Evolutionary conservation across 2,797 vertebrate genomes (phyloP).

Genomic region (Danio albolineatus): DNA sequence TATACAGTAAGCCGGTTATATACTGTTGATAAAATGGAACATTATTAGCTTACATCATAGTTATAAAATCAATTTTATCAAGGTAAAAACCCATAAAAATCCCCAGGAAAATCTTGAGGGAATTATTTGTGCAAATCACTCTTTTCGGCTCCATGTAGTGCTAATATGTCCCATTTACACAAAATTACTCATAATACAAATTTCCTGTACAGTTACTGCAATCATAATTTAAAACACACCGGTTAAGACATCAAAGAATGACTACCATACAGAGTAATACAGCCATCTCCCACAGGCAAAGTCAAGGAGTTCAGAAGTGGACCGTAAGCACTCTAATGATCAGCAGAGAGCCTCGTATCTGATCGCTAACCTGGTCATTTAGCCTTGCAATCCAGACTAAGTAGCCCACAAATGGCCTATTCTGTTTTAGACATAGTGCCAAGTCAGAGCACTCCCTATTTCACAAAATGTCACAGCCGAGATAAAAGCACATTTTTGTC

Average conservation of each 20-base stretch:
- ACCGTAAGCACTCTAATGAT: constrained; percentile 13
- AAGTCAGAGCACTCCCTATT: constrained; percentile 42
- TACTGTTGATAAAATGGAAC: too few relatives aligned
- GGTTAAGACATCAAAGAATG: background rate
- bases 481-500: constrained; percentile 59
- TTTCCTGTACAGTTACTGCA: background rate
- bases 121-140: too few relatives aligned
- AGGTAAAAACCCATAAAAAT: too few relatives aligned
- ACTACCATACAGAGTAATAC: constrained; percentile 5
- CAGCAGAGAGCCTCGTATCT: constrained; percentile 30
- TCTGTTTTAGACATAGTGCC: background rate
- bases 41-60: too few relatives aligned
- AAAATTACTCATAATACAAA: background rate
- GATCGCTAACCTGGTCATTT: constrained; percentile 42
- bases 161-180: background rate
- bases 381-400: constrained; percentile 9
- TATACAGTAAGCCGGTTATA: too few relatives aligned
- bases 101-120: too few relatives aligned
- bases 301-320: constrained; percentile 9
- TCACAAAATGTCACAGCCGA: constrained; percentile 56
- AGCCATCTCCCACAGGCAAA: background rate
- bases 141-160: background rate
- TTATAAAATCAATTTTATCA: too few relatives aligned
- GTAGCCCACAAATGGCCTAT: constrained; percentile 33
- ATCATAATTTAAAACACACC: background rate